A percentile compares a stretch with the other conserved stretches of the same genome.
Evolutionary conservation across 2,888 invertebrate genomes (phyloP).

Genomic region (Volucella zonaria): DNA sequence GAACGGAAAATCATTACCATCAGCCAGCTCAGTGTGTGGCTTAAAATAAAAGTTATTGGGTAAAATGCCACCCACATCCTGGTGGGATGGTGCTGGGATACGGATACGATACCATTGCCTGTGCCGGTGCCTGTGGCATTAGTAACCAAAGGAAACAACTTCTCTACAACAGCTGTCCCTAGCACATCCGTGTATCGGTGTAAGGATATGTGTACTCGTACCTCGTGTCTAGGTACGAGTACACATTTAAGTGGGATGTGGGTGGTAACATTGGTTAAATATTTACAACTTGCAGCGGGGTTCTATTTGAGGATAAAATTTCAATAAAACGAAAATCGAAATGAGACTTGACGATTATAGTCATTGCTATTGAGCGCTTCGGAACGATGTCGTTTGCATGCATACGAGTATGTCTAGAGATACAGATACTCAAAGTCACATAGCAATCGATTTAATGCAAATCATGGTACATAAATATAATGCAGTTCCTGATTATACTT

Average conservation of each 20-base stretch:
- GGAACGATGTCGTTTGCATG: constrained; percentile 27
- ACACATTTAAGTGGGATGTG: neutral
- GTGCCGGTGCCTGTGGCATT: neutral
- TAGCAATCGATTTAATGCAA: constrained; percentile 43
- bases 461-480: neutral
- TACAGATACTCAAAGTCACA: neutral
- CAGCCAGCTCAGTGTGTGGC: neutral
- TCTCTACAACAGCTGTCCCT: neutral
- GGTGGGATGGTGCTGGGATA: no score
- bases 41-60: constrained; percentile 37
- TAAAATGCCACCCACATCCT: neutral
- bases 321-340: constrained; percentile 63
- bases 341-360: constrained; percentile 55
- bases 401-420: neutral
- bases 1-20: constrained; percentile 28
- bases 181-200: neutral
- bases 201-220: neutral
- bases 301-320: constrained; percentile 58
- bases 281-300: constrained; percentile 49
- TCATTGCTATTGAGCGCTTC: constrained; percentile 30
- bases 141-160: neutral
- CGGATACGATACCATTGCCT: neutral
- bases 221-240: no score
- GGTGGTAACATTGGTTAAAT: constrained; percentile 56
- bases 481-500: neutral